These are phyloP conservation scores for Tricholaema leucomelas DNA, from an alignment of 2,113 vertebrate genomes.

Conservation along the genomic window DNA sequence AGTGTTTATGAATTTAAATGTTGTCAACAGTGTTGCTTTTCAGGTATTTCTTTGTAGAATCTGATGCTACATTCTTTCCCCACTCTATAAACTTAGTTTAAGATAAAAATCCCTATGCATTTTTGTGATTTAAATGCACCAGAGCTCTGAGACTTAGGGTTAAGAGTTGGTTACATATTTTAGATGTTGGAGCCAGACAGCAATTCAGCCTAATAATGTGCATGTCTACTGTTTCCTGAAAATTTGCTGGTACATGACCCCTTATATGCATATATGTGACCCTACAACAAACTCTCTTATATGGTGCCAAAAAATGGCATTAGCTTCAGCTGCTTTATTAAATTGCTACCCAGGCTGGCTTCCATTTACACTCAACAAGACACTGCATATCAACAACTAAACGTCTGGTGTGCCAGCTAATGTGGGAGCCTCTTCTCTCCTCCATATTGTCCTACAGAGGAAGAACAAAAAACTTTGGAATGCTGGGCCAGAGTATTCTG, in stretches of 20 bases:
- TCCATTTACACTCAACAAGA: not conserved
- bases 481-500: not conserved
- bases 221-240: constrained; percentile 63
- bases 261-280: constrained; percentile 33
- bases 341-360: not conserved
- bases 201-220: constrained; percentile 46
- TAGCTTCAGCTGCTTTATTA: constrained; percentile 38
- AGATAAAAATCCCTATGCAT: not conserved
- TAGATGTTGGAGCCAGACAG: constrained; percentile 47
- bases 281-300: constrained; percentile 40
- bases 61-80: not conserved
- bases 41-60: not conserved
- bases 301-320: constrained; percentile 46
- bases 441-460: accelerated
- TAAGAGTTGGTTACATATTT: constrained; percentile 42
- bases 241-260: constrained; percentile 61
- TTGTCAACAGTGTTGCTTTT: not conserved
- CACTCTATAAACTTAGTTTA: not conserved
- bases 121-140: constrained; percentile 43
- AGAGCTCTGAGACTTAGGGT: not conserved
- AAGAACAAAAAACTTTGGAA: not conserved
- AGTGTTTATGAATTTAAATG: not conserved
- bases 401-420: not conserved
- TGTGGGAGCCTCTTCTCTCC: not conserved
- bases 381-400: not conserved